These are phyloP conservation scores for Lycia hirtaria DNA, from an alignment of 2,888 invertebrate species.

Conservation along the genomic window DNA sequence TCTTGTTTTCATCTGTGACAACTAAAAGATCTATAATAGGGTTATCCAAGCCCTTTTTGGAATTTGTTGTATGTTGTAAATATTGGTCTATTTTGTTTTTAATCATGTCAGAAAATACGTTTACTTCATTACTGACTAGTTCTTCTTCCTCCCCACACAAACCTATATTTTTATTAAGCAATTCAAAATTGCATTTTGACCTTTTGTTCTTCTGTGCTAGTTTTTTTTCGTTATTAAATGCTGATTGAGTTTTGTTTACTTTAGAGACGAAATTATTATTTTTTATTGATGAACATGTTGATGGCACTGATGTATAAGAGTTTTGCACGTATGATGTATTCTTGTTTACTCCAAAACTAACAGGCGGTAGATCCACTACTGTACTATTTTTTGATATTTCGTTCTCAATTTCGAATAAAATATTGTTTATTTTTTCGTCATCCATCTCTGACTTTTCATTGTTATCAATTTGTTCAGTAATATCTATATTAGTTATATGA, in stretches of 20 bases:
- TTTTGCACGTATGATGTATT: background rate
- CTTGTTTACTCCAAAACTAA: slow-evolving; percentile 4
- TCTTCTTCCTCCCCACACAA: slow-evolving; percentile 50
- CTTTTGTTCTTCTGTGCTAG: slow-evolving; percentile 32
- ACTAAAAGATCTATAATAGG: slow-evolving; percentile 43
- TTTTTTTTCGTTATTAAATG: slow-evolving; percentile 6
- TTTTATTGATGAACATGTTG: background rate
- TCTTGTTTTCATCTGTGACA: slow-evolving; percentile 5
- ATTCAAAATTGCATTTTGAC: slow-evolving; percentile 61
- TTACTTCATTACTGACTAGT: slow-evolving; percentile 31
- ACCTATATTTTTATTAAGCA: slow-evolving; percentile 57
- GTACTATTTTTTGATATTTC: slow-evolving; percentile 56
- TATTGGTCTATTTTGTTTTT: slow-evolving; percentile 63
- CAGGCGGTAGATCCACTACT: slow-evolving; percentile 1
- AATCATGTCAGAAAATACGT: slow-evolving; percentile 65
- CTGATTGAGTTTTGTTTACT: background rate
- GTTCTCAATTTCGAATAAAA: slow-evolving; percentile 68
- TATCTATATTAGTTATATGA: background rate
- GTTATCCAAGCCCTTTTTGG: slow-evolving; percentile 32
- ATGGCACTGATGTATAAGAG: background rate
- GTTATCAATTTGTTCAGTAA: slow-evolving; percentile 41
- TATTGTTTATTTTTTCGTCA: slow-evolving; percentile 58
- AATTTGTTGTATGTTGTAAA: slow-evolving; percentile 50
- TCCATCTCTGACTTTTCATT: slow-evolving; percentile 50
- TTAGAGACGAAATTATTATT: slow-evolving; percentile 2